These are phyloP conservation scores for Punctoribates punctum DNA, from an alignment of 2,888 invertebrate genomes.

Conservation along the genomic window DNA sequence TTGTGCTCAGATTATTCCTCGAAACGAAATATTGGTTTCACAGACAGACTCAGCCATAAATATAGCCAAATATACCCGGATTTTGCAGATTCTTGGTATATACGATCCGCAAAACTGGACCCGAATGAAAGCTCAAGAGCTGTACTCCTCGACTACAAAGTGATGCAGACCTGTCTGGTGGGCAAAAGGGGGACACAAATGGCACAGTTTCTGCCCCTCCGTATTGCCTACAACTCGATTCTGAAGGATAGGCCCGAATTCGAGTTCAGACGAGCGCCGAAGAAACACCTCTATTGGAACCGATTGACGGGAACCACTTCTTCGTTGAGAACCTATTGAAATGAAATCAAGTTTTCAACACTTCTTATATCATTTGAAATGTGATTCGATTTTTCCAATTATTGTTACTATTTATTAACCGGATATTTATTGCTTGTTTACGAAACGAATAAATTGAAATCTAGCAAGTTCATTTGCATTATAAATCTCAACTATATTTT, in stretches of 20 bases:
- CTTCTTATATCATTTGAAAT: no score
- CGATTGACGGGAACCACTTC: neutral
- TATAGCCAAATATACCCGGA: conserved; percentile 6
- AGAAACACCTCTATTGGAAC: conserved; percentile 11
- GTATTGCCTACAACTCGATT: neutral
- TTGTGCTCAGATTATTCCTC: neutral
- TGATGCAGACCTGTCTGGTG: conserved; percentile 13
- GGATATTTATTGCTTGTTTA: no score
- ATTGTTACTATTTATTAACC: no score
- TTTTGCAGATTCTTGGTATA: neutral
- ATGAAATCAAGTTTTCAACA: no score
- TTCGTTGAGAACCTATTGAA: no score
- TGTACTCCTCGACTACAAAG: conserved; percentile 6
- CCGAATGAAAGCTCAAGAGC: neutral
- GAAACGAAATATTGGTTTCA: no score
- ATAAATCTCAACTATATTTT: no score
- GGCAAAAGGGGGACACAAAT: neutral
- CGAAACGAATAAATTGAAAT: no score
- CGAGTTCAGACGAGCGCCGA: neutral
- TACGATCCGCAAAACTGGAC: neutral
- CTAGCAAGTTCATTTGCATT: no score
- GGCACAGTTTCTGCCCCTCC: neutral
- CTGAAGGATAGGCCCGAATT: conserved; percentile 4
- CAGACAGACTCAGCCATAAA: neutral
- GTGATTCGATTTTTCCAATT: no score